These are phyloP conservation scores for Tethea ocularis DNA, from an alignment of 2,888 invertebrate species.

Conservation along the genomic window DNA sequence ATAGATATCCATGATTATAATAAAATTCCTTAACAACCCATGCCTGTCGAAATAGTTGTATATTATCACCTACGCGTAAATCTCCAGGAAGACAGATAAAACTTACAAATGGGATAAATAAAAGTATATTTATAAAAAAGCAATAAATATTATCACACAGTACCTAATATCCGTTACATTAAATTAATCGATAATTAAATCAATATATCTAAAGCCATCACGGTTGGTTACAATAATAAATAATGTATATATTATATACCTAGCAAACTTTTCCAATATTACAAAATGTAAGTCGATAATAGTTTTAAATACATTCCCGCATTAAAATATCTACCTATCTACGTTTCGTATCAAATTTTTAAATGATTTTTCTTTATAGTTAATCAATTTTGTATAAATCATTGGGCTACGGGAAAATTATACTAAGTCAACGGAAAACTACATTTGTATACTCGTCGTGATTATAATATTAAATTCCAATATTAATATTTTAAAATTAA, in stretches of 20 bases:
- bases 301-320: conserved; percentile 75
- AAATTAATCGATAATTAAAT: conserved; percentile 33
- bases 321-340: conserved; percentile 83
- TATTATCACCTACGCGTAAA: conserved; percentile 25
- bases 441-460: conserved; percentile 22
- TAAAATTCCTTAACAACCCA: background rate
- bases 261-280: conserved; percentile 55
- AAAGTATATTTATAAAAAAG: conserved; percentile 46
- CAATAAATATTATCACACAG: conserved; percentile 52
- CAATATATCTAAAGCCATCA: conserved; percentile 6
- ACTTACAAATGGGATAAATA: background rate
- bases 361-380: conserved; percentile 54
- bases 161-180: conserved; percentile 40
- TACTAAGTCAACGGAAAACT: conserved; percentile 55
- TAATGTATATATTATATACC: conserved; percentile 49
- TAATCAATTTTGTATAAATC: conserved; percentile 42
- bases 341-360: conserved; percentile 79
- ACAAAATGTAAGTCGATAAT: conserved; percentile 53
- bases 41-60: conserved; percentile 11
- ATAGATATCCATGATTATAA: background rate
- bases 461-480: background rate
- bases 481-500: background rate
- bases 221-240: conserved; percentile 22
- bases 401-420: conserved; percentile 29
- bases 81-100: conserved; percentile 27